Evolutionary conservation across 2,888 invertebrate genomes (phyloP), one percentile per base, ranked within the genome.

Genomic region (Chironomus tentans): DNA sequence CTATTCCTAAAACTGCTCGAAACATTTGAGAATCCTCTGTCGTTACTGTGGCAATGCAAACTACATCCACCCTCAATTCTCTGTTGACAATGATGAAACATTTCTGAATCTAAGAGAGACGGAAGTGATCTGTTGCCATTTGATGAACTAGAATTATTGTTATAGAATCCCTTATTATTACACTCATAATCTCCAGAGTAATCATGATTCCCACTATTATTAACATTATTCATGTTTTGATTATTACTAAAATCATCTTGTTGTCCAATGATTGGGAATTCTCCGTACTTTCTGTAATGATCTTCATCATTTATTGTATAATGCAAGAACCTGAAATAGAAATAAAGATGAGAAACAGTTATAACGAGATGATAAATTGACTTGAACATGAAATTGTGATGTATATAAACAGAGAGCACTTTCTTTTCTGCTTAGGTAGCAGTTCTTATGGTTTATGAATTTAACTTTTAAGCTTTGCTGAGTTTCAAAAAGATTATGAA

Each of bases 261-360:
- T 6, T 79, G 78, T 3, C 80, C 81, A 18, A 80, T 38, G 2
- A 38, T 84, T 2, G 92, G 91, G 80, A 94, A 85, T 80, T 91
- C 89, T 0, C 92, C 92, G 12, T 89, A 90, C 71, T 86, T 86
- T 79, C 90, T 87, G 80, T 90, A 93, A 79, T 89, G 91, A 77
- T 90, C 89, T 79, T 92, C 92, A 81, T 93, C 92, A 79, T 91
- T 91, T 18, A 90, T 86, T 0, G 89, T 87, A 80, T 92, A 92
- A 82, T 94, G 93, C 65, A 92, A 86, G 81, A 92, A 93, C 80
- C 89, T 89, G 80, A 69, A 80, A 79, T 48, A 46, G 13, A 38
- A 70, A 68, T 28, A 38, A 10, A 38, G 38, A 38, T 38, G 2
- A 38, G 10, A 38, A 2, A 38, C 7, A 7, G 38, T 38, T 10